Conservation (phyloP, 2,797 vertebrate species). For the Eulemur mongoz region DNA sequence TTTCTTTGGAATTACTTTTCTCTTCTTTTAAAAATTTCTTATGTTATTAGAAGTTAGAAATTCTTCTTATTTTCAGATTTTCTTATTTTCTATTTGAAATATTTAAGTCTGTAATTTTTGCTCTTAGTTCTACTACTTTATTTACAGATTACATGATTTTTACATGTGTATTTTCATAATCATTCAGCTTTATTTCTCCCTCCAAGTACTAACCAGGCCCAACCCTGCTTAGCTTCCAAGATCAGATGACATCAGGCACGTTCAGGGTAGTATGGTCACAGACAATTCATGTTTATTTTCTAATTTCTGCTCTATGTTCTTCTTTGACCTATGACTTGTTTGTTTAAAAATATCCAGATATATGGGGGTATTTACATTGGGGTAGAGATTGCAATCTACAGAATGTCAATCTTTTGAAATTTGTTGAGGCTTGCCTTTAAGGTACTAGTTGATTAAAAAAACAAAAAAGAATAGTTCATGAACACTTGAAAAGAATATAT, state of each 20-base stretch:
- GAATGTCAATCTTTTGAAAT: neutral
- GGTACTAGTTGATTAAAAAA: neutral
- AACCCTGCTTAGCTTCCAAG: no score
- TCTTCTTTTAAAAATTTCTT: neutral
- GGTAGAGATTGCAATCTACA: neutral
- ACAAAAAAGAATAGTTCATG: neutral
- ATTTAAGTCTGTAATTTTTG: neutral
- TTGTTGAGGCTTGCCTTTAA: constrained; percentile 7
- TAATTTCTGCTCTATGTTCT: constrained; percentile 33
- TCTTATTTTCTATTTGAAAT: neutral
- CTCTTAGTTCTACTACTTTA: neutral
- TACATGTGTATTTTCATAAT: neutral
- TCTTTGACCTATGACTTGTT: neutral
- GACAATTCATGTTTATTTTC: neutral
- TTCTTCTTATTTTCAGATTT: constrained; percentile 33
- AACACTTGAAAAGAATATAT: constrained; percentile 10
- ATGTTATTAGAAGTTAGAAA: neutral
- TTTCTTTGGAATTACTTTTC: constrained; percentile 18
- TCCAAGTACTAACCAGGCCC: no score
- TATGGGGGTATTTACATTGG: neutral
- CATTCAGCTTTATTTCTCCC: neutral
- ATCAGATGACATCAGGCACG: no score
- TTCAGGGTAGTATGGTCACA: no score
- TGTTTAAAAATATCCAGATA: neutral
- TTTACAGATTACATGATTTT: neutral